Evolutionary conservation across 1,140 invertebrate species (phyloP).

Genomic region (Drosophila grimshawi): DNA sequence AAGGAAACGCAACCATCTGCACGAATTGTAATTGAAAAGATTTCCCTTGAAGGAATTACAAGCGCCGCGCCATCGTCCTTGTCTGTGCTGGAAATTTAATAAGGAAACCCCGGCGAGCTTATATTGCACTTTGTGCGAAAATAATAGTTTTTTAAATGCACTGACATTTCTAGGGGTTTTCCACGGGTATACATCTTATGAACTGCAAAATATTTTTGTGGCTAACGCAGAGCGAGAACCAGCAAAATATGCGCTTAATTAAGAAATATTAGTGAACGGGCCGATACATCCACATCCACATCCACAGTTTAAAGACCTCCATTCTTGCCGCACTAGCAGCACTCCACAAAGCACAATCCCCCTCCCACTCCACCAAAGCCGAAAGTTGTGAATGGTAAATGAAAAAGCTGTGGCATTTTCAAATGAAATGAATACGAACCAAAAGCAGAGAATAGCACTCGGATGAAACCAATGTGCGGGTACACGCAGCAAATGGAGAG

Average conservation of each 20-base stretch:
- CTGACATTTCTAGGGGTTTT: conserved; percentile 37
- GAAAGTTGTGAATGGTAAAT: conserved; percentile 40
- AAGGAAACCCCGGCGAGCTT: conserved; percentile 78
- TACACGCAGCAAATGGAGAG: conserved; percentile 5
- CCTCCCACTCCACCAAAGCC: background rate
- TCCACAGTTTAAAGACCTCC: conserved; percentile 46
- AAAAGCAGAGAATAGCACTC: conserved; percentile 28
- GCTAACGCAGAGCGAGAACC: conserved; percentile 44
- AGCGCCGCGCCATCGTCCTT: conserved; percentile 48
- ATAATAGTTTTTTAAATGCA: conserved; percentile 81
- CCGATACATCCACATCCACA: conserved; percentile 51
- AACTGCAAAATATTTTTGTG: conserved; percentile 69
- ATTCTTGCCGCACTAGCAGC: conserved; percentile 38
- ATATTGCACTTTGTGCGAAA: conserved; percentile 81
- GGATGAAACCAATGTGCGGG: background rate
- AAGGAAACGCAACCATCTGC: conserved; percentile 80
- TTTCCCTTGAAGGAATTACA: conserved; percentile 81
- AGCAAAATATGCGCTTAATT: conserved; percentile 66
- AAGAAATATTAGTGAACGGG: conserved; percentile 64
- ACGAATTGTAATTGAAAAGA: conserved; percentile 83
- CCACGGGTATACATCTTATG: conserved; percentile 59
- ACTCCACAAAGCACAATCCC: background rate
- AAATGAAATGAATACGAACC: conserved; percentile 63
- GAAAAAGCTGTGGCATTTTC: conserved; percentile 69
- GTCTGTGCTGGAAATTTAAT: conserved; percentile 69